Evolutionary conservation across 2,797 vertebrate genomes (phyloP).

Genomic region (Peromyscus eremicus): DNA sequence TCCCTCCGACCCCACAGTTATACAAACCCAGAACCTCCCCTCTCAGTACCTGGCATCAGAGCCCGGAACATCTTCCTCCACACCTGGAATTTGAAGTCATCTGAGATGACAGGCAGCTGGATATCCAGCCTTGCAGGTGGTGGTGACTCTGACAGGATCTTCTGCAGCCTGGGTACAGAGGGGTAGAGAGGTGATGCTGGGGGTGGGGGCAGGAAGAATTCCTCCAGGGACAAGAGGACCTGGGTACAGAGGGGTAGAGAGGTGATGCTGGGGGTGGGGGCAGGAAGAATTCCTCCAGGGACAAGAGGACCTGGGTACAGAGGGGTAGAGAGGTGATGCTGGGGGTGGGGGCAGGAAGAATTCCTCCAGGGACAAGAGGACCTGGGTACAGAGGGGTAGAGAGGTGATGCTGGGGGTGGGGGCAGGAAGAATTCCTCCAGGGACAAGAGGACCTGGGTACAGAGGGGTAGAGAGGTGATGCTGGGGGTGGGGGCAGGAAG

Average conservation of each 20-base stretch:
- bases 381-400: constrained; percentile 50
- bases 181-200: background rate
- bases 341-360: background rate
- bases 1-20: background rate
- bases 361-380: background rate
- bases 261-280: background rate
- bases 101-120: constrained; percentile 87
- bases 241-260: background rate
- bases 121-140: constrained; percentile 86
- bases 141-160: constrained; percentile 85
- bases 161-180: constrained; percentile 80
- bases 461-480: background rate
- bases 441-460: constrained; percentile 61
- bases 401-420: background rate
- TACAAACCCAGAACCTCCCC: background rate
- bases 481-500: background rate
- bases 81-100: constrained; percentile 89
- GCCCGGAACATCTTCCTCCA: constrained; percentile 88
- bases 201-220: background rate
- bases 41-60: constrained; percentile 86
- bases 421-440: background rate
- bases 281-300: background rate
- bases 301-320: constrained; percentile 60
- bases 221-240: background rate
- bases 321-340: background rate